A percentile compares a stretch with the other conserved stretches of the same genome.
Conservation (phyloP, 2,888 invertebrate genomes). For the Cynaeus angustus region DNA sequence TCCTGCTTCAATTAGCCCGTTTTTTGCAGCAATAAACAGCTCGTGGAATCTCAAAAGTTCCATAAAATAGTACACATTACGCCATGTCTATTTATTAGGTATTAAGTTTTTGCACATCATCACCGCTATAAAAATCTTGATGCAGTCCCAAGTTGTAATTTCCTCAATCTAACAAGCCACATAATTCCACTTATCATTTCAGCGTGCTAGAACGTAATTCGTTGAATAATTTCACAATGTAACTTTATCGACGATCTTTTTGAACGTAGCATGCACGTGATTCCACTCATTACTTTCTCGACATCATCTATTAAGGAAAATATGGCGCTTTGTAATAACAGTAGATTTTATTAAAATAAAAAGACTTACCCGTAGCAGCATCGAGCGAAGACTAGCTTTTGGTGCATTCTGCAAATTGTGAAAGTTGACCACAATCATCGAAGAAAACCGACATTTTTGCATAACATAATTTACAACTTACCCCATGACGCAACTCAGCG, state of each 20-base stretch:
- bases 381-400: not conserved
- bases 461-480: conserved; percentile 46
- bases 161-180: conserved; percentile 9
- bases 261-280: conserved; percentile 40
- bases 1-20: too few species aligned
- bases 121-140: not conserved
- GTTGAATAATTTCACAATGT: conserved; percentile 34
- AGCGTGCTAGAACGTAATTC: conserved; percentile 23
- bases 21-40: not conserved
- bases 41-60: not conserved
- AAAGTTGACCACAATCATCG: conserved; percentile 48
- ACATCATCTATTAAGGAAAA: conserved; percentile 27
- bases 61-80: not conserved
- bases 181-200: conserved; percentile 24
- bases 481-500: conserved; percentile 36
- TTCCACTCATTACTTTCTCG: conserved; percentile 36
- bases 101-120: not conserved
- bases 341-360: conserved; percentile 6
- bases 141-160: conserved; percentile 4
- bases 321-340: conserved; percentile 18
- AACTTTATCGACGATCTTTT: conserved; percentile 42
- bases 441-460: conserved; percentile 46
- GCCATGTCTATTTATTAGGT: not conserved
- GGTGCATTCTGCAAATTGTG: conserved; percentile 27
- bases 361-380: conserved; percentile 32